Base-by-base conservation (phyloP, 2,888 invertebrate species). In the Nemotelus nigrinus region DNA sequence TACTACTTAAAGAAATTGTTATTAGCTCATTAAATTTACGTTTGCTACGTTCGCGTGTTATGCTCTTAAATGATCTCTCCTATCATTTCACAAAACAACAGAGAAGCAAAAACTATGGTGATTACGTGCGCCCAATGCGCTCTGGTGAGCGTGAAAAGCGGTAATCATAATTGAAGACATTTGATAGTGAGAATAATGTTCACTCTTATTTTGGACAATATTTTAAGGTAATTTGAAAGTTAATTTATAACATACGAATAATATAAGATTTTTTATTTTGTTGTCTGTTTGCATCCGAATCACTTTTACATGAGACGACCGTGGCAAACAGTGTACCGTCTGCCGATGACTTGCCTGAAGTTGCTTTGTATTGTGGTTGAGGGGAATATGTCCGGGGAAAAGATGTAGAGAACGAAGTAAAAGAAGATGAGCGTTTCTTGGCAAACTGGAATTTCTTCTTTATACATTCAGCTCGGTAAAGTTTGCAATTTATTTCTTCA, bases 161-260 rank as follows among this genome's bases (percentile, higher is more conserved):
- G 55, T 76, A 76, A 65, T 60, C 57, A 76, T 76, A 76, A 76
- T 76, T 65, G 76, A 67, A 43, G 76, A 65, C 39, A 76, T 64
- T 76, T 76, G 65, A 76, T 76, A 45, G 65, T 44, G 47, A 10
- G 64, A 55, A 76, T 65, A 76, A 76, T 41, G 47, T 45, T 67
- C 65, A 55, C 65, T 65, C 55, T 76, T 64, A 53, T 76, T 76
- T 64, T 76, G 45, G 55, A 65, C 48, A 60, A 67, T 76, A 76
- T 63, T 76, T 76, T 64, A 76, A 76, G 76, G 67, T 67, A 76
- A 65, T 76, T 76, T 76, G 48, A 65, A 76, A 53, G 76, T 76
- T 63, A 76, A 65, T 45, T 76, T 76, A 76, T 76, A 25, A 43
- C 65, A 76, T 74, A 74, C 60, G 63, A 74, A 74, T 74, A 60